Evolutionary conservation across 37 sponge, comb jelly and placozoan species (phyloP), one percentile per base, ranked within the genome.

Genomic region (Dysidea cf. avara): DNA sequence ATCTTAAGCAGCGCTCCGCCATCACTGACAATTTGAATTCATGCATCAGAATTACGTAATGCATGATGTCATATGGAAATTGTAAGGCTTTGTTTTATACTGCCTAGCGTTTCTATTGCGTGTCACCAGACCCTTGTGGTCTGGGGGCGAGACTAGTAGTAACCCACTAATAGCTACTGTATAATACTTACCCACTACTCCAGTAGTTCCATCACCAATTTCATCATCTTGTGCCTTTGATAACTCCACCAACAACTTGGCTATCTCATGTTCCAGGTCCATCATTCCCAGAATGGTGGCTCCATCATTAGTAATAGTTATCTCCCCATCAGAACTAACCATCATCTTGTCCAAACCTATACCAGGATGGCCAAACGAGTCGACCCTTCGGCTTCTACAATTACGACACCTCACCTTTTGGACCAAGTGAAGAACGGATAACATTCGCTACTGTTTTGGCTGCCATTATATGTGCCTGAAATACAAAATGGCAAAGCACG

Each of bases 141-240:
- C n/a, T n/a, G n/a, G n/a, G n/a, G n/a, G n/a, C n/a, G n/a, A n/a
- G n/a, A n/a, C n/a, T n/a, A n/a, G n/a, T n/a, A n/a, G n/a, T n/a
- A n/a, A n/a, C n/a, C n/a, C n/a, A n/a, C n/a, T n/a, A n/a, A n/a
- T n/a, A n/a, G n/a, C n/a, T n/a, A n/a, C n/a, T n/a, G n/a, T n/a
- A n/a, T n/a, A 1, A 7, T 7, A 71, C 85, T 72, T 31, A 92
- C 94, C 94, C 7, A 97, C 99, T 18, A 97, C 99, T 20, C 94
- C 94, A 26, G 99, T 97, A 0, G 99, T 97, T 3, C 99, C 99
- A 86, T 97, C 99, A 30, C 99, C 99, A 25, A 97, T 94, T 79
- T 97, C 99, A 49, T 97, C 99, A 65, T 97, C 99, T 53, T 97
- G 99, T 0, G 86, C 82, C 65, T 94, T 90, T 32, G 94, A 90